phyloP scores from a whole-genome alignment of 2,888 invertebrate genomes.

The Desoria tigrina region DNA sequence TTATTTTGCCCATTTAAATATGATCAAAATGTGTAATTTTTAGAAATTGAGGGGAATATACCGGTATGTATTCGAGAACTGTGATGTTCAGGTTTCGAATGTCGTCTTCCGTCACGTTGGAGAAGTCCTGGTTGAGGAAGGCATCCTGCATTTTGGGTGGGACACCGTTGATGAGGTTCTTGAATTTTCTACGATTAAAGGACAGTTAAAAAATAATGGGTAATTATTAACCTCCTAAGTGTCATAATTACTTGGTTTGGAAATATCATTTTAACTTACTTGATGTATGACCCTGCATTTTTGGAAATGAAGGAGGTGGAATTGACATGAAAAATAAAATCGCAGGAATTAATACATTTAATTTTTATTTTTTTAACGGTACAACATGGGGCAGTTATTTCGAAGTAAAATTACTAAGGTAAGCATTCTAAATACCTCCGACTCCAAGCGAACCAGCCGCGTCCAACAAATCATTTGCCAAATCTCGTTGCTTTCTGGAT shows the following conservation, averaged over 20 bases:
- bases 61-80: constrained; percentile 49
- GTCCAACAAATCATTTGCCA: constrained; percentile 37
- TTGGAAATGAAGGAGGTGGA: not conserved
- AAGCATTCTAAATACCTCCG: no score
- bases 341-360: no score
- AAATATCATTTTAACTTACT: not conserved
- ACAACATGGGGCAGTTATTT: no score
- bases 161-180: constrained; percentile 30
- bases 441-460: constrained; percentile 42
- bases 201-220: constrained; percentile 1
- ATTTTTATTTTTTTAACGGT: not conserved
- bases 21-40: not conserved
- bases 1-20: not conserved
- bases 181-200: constrained; percentile 31
- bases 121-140: constrained; percentile 47
- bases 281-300: constrained; percentile 1
- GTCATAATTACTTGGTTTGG: no score
- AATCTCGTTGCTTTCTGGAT: constrained; percentile 41
- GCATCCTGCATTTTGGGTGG: constrained; percentile 48
- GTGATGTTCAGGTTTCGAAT: constrained; percentile 46
- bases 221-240: not conserved
- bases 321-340: no score
- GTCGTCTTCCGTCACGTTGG: constrained; percentile 46
- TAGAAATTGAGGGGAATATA: constrained; percentile 18
- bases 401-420: no score